These are phyloP conservation scores for Seladonia tumulorum DNA, from an alignment of 2,888 invertebrate species.

Conservation along the genomic window DNA sequence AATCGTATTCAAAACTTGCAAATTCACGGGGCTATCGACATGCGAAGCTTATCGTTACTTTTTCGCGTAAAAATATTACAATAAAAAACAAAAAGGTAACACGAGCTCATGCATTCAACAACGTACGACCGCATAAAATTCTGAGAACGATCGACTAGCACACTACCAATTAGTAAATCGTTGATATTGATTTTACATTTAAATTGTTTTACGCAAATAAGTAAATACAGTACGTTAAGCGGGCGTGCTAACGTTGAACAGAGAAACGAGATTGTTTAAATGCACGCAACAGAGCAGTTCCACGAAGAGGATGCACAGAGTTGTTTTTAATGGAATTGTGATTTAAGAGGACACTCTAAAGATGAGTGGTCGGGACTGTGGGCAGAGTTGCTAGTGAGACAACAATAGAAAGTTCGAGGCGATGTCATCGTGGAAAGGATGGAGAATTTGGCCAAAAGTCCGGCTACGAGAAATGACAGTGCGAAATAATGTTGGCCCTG, in stretches of 20 bases:
- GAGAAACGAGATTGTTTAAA: background rate
- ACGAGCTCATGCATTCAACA: too few relatives aligned
- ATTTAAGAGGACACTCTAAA: too few relatives aligned
- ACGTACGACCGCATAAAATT: too few relatives aligned
- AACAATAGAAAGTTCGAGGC: conserved; percentile 27
- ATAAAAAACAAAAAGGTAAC: too few relatives aligned
- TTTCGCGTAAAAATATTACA: background rate
- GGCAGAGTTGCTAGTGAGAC: background rate
- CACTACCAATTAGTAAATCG: background rate
- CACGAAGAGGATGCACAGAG: background rate
- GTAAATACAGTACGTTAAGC: background rate
- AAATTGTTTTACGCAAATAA: background rate
- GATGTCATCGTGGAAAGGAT: conserved; percentile 47
- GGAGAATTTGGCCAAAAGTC: conserved; percentile 41
- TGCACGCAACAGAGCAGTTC: background rate
- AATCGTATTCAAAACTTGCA: background rate
- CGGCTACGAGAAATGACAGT: conserved; percentile 55
- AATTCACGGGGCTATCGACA: background rate
- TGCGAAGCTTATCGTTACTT: background rate
- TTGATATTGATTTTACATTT: background rate
- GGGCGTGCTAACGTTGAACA: background rate
- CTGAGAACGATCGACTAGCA: too few relatives aligned
- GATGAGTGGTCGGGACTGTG: background rate
- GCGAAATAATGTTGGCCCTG: conserved; percentile 89
- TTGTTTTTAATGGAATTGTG: background rate